phyloP scores from a whole-genome alignment of 2,888 invertebrate species.

The Drosophila emarginata region DNA sequence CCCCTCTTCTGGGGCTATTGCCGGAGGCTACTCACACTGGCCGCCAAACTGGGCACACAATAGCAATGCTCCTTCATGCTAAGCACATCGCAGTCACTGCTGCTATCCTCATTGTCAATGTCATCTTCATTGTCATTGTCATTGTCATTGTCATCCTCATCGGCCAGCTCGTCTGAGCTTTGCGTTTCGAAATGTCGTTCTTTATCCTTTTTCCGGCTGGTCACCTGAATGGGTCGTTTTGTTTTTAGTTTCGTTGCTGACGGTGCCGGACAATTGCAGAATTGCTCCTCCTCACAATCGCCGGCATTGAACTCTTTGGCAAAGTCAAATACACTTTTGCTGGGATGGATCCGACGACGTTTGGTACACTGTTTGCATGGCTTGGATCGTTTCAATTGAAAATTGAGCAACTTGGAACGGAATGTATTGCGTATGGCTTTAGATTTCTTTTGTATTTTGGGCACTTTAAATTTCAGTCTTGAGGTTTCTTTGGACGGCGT shows the following conservation, averaged over 20 bases:
- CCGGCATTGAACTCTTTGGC: conserved; percentile 76
- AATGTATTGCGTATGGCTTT: conserved; percentile 81
- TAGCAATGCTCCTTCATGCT: conserved; percentile 81
- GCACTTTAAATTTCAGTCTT: conserved; percentile 80
- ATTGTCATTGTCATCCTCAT: conserved; percentile 48
- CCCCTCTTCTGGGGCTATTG: conserved; percentile 29
- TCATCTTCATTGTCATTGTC: conserved; percentile 56
- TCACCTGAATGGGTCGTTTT: conserved; percentile 40
- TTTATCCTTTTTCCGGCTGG: conserved; percentile 29
- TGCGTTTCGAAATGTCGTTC: conserved; percentile 53
- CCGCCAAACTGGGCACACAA: conserved; percentile 80
- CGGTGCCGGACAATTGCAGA: conserved; percentile 74
- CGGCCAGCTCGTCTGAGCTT: conserved; percentile 54
- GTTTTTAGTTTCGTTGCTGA: conserved; percentile 17
- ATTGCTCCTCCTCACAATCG: conserved; percentile 59
- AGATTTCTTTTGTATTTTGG: conserved; percentile 81
- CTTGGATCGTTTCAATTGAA: conserved; percentile 76
- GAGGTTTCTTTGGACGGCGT: conserved; percentile 77
- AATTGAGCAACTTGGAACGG: conserved; percentile 80
- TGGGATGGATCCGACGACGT: conserved; percentile 80
- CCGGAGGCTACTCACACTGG: conserved; percentile 79
- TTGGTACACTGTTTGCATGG: conserved; percentile 81
- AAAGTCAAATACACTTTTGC: conserved; percentile 81
- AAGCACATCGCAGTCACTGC: conserved; percentile 75
- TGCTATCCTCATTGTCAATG: conserved; percentile 61